A percentile compares a stretch with the other conserved stretches of the same genome.
These are phyloP conservation scores for Tetraneura akinire DNA, from an alignment of 1,140 invertebrate species.

Conservation along the genomic window DNA sequence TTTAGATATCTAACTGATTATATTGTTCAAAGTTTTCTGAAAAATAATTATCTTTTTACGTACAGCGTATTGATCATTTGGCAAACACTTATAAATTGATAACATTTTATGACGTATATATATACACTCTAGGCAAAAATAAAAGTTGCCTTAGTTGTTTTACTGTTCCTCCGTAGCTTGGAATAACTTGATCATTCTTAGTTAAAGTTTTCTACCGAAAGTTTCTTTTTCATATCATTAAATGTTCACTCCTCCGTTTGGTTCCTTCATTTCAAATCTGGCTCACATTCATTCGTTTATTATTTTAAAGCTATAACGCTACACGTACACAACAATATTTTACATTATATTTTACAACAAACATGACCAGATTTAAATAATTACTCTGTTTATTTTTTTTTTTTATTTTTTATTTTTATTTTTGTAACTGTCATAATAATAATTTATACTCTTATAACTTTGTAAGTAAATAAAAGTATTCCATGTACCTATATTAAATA, in stretches of 20 bases:
- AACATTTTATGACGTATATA: too few relatives aligned
- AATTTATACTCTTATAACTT: too few relatives aligned
- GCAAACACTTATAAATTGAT: not conserved
- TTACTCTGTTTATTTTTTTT: too few relatives aligned
- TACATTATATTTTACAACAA: too few relatives aligned
- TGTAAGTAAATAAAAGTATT: too few relatives aligned
- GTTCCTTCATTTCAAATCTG: not conserved
- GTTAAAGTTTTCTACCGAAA: not conserved
- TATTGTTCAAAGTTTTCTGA: not conserved
- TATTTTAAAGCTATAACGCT: not conserved
- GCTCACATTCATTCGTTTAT: not conserved
- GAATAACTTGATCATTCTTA: conserved; percentile 11
- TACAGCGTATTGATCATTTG: not conserved
- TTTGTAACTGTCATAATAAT: too few relatives aligned
- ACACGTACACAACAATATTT: not conserved
- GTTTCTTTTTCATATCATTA: not conserved
- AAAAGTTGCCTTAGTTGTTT: not conserved
- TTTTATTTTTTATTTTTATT: too few relatives aligned
- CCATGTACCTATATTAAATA: too few relatives aligned
- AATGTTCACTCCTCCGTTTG: not conserved
- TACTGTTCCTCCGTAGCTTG: not conserved
- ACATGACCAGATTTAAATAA: too few relatives aligned
- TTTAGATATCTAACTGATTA: too few relatives aligned
- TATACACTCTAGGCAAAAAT: not conserved
- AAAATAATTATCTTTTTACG: not conserved